These are phyloP conservation scores for Peribatodes rhomboidaria DNA, from an alignment of 2,888 invertebrate species.

Conservation along the genomic window DNA sequence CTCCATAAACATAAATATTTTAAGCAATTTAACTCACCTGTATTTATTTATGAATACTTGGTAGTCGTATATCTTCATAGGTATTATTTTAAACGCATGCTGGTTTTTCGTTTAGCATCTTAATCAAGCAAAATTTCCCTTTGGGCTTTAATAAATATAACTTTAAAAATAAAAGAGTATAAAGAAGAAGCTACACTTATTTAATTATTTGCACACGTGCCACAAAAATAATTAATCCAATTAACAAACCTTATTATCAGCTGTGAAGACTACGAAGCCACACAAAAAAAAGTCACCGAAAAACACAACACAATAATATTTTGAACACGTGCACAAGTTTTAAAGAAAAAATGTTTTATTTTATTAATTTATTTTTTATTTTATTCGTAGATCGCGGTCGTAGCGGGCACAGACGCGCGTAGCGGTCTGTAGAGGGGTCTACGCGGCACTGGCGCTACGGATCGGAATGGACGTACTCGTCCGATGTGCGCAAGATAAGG, in stretches of 20 bases:
- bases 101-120: too few species aligned
- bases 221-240: conserved; percentile 50
- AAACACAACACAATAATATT: conserved; percentile 52
- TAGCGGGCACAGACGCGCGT: conserved; percentile 57
- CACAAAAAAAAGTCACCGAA: conserved; percentile 53
- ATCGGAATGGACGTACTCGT: conserved; percentile 34
- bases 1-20: too few species aligned
- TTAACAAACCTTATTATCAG: conserved; percentile 53
- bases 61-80: too few species aligned
- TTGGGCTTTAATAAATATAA: too few species aligned
- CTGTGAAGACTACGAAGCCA: conserved; percentile 52
- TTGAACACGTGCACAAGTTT: conserved; percentile 25
- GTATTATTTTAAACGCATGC: too few species aligned
- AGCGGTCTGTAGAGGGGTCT: conserved; percentile 61
- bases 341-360: conserved; percentile 5
- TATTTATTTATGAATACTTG: too few species aligned
- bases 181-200: background rate
- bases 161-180: too few species aligned
- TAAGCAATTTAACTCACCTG: too few species aligned
- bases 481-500: conserved; percentile 64
- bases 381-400: conserved; percentile 53
- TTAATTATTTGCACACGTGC: background rate
- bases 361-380: conserved; percentile 10
- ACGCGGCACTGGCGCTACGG: conserved; percentile 69
- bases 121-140: too few species aligned